Conservation (phyloP, 2,797 vertebrate species). For the Characodon lateralis region DNA sequence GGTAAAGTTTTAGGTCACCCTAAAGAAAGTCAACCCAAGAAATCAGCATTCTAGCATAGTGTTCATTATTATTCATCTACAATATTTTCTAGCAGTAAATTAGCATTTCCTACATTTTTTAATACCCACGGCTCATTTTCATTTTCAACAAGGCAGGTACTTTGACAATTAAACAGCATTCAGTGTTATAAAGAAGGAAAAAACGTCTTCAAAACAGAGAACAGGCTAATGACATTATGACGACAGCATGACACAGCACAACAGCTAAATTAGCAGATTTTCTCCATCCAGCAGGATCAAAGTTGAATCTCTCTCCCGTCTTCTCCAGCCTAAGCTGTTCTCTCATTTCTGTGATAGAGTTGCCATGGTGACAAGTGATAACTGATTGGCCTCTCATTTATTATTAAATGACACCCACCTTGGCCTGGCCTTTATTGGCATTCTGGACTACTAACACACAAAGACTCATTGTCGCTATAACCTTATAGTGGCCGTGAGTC, state of each 20-base stretch:
- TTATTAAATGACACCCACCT: slow-evolving; percentile 74
- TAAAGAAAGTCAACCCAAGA: too few relatives aligned
- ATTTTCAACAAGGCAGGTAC: too few relatives aligned
- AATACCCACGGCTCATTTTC: too few relatives aligned
- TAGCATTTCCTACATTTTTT: too few relatives aligned
- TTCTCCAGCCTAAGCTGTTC: slow-evolving; percentile 29
- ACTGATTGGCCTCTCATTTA: slow-evolving; percentile 79
- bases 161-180: too few relatives aligned
- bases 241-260: slow-evolving; percentile 3
- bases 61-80: too few relatives aligned
- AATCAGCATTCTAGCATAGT: too few relatives aligned
- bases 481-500: slow-evolving; percentile 62
- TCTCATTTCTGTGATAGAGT: slow-evolving; percentile 70
- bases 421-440: slow-evolving; percentile 64
- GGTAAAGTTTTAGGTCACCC: too few relatives aligned
- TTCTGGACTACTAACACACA: slow-evolving; percentile 72
- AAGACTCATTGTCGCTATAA: slow-evolving; percentile 61
- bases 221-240: background rate
- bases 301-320: slow-evolving; percentile 25
- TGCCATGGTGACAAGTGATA: slow-evolving; percentile 76
- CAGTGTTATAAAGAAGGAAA: too few relatives aligned
- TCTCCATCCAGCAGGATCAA: slow-evolving; percentile 13
- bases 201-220: background rate
- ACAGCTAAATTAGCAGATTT: slow-evolving; percentile 17
- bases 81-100: too few relatives aligned